Percentiles rank a stretch among this genome's conserved stretches.
These are phyloP conservation scores for Andrena haemorrhoa DNA, from an alignment of 2,888 invertebrate genomes.

Conservation along the genomic window DNA sequence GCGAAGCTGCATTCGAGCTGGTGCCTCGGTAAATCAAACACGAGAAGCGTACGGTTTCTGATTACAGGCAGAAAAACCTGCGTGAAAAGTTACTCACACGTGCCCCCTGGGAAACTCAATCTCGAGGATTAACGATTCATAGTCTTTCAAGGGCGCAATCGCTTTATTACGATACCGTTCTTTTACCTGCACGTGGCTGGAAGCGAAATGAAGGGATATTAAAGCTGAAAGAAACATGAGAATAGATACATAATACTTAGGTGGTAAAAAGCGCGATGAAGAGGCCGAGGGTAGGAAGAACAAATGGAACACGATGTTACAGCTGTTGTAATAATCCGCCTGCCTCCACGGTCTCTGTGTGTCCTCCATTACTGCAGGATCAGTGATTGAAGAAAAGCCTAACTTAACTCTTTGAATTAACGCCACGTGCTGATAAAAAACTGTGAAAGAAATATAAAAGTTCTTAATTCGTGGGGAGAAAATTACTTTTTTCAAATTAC, in stretches of 20 bases:
- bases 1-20: background rate
- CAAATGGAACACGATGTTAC: conserved; percentile 52
- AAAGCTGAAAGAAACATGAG: conserved; percentile 61
- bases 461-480: too few relatives aligned
- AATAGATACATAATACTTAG: conserved; percentile 46
- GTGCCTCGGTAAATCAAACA: conserved; percentile 11
- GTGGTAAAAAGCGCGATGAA: conserved; percentile 26
- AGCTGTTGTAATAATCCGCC: conserved; percentile 46
- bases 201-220: conserved; percentile 52
- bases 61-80: conserved; percentile 27
- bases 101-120: conserved; percentile 49
- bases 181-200: conserved; percentile 26
- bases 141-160: conserved; percentile 44
- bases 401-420: background rate
- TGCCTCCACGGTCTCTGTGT: conserved; percentile 5
- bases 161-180: conserved; percentile 46
- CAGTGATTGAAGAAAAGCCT: background rate
- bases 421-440: too few relatives aligned
- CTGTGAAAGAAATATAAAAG: too few relatives aligned
- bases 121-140: conserved; percentile 59
- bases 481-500: too few relatives aligned
- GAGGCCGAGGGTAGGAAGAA: conserved; percentile 9
- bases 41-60: conserved; percentile 21
- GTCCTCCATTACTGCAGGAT: conserved; percentile 23
- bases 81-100: conserved; percentile 32